Conservation (phyloP, 2,888 invertebrate genomes). For the Erebia ligea region DNA sequence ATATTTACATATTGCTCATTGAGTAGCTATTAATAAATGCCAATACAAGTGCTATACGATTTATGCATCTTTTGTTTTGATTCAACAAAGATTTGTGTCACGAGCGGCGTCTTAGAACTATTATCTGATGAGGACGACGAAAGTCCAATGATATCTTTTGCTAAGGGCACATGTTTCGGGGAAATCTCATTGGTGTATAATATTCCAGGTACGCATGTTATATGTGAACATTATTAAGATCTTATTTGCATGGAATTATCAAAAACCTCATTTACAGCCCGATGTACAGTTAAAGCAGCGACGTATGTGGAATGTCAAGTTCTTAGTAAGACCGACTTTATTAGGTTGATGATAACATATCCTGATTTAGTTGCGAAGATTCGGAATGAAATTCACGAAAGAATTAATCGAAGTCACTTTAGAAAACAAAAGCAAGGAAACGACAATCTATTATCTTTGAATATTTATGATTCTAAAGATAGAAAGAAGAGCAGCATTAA, state of each 20-base stretch:
- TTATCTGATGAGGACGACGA: slow-evolving; percentile 80
- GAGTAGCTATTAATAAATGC: slow-evolving; percentile 33
- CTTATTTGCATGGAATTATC: slow-evolving; percentile 9
- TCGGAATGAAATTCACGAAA: slow-evolving; percentile 59
- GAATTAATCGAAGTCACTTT: slow-evolving; percentile 56
- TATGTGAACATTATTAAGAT: slow-evolving; percentile 12
- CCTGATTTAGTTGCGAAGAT: slow-evolving; percentile 68
- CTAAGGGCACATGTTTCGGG: slow-evolving; percentile 78
- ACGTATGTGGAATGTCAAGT: slow-evolving; percentile 81
- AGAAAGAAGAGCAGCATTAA: slow-evolving; percentile 76
- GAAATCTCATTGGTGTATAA: slow-evolving; percentile 79
- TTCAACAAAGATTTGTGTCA: slow-evolving; percentile 69
- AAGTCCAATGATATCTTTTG: slow-evolving; percentile 80
- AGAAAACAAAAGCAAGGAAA: slow-evolving; percentile 54
- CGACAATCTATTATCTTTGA: slow-evolving; percentile 57
- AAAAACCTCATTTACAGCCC: slow-evolving; percentile 56
- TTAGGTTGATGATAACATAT: slow-evolving; percentile 74
- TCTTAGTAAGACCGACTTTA: slow-evolving; percentile 75
- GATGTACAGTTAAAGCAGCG: slow-evolving; percentile 79
- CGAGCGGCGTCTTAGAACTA: slow-evolving; percentile 75
- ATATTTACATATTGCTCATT: slow-evolving; percentile 41
- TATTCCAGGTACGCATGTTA: slow-evolving; percentile 62
- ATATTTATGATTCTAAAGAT: slow-evolving; percentile 74
- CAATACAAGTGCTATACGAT: slow-evolving; percentile 28
- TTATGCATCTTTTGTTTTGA: slow-evolving; percentile 22